Conservation (phyloP, 1,140 invertebrate genomes). For the Drosophila simulans region DNA sequence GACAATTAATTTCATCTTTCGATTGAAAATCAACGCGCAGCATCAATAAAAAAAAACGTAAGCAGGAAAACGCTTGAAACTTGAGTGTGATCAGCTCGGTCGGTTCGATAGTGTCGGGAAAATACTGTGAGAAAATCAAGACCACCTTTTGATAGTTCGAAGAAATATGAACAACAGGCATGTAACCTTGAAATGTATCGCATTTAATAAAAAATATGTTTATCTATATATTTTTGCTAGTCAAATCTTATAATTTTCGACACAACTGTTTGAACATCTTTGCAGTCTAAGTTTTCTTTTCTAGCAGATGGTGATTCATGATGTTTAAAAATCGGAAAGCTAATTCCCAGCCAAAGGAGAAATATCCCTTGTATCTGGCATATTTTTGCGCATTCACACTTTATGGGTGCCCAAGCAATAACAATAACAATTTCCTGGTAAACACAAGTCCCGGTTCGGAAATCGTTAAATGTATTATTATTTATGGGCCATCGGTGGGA, state of each 20-base stretch:
- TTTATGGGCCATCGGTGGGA: constrained; percentile 48
- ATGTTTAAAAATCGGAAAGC: neutral
- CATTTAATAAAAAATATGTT: too few relatives aligned
- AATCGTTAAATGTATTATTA: constrained; percentile 64
- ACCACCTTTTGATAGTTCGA: neutral
- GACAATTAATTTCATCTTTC: constrained; percentile 70
- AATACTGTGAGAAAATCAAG: constrained; percentile 4
- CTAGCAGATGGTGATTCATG: constrained; percentile 7
- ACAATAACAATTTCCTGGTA: constrained; percentile 34
- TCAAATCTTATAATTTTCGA: too few relatives aligned
- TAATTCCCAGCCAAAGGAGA: constrained; percentile 3
- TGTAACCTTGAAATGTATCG: neutral
- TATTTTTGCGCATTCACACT: constrained; percentile 15
- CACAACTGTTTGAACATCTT: neutral
- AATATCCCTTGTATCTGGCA: neutral
- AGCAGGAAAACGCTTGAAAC: constrained; percentile 67
- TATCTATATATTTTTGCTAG: neutral
- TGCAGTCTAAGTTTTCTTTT: neutral
- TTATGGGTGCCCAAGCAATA: constrained; percentile 31
- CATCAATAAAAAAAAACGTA: constrained; percentile 45
- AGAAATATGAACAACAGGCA: neutral
- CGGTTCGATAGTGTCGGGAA: neutral
- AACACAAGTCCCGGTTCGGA: constrained; percentile 16
- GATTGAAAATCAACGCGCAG: constrained; percentile 38
- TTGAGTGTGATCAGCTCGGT: constrained; percentile 16